Percentiles rank a stretch among this genome's conserved stretches.
phyloP scores from a whole-genome alignment of 2,797 vertebrate genomes.

The Phoeniculus purpureus region DNA sequence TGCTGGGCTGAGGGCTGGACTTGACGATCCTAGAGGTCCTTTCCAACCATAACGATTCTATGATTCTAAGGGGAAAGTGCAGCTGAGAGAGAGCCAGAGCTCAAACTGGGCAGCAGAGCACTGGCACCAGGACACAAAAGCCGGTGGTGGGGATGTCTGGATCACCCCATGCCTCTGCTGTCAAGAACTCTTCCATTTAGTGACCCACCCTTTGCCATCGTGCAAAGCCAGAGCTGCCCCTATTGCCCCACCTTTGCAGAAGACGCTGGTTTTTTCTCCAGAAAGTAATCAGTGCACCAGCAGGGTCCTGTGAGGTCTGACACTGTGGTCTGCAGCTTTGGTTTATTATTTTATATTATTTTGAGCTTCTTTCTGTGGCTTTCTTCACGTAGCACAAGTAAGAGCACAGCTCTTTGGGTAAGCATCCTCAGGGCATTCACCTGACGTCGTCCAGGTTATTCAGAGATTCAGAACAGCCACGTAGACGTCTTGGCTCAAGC shows the following conservation, averaged over 20 bases:
- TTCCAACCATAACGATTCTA: too few species aligned
- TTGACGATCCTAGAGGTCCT: too few species aligned
- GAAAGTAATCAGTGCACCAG: background rate
- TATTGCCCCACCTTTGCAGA: rapidly evolving
- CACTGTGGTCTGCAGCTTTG: background rate
- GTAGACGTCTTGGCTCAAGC: background rate
- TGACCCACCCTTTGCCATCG: rapidly evolving
- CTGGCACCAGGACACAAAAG: background rate
- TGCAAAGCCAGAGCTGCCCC: background rate
- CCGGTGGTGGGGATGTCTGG: too few species aligned
- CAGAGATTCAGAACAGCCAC: background rate
- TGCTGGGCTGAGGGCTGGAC: too few species aligned
- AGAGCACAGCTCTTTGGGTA: background rate
- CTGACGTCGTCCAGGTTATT: background rate
- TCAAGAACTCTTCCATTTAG: background rate
- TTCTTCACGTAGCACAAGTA: background rate
- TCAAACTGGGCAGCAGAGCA: background rate
- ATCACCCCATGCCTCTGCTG: background rate
- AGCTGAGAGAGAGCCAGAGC: background rate
- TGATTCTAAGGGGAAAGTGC: background rate
- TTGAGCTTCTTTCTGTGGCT: background rate
- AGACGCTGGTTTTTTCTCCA: background rate
- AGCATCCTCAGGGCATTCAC: background rate
- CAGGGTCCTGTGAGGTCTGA: background rate
- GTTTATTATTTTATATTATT: background rate